Percentiles rank a stretch among this genome's conserved stretches.
These are phyloP conservation scores for Pseudochirops corinnae DNA, from an alignment of 2,797 vertebrate species.

Conservation along the genomic window DNA sequence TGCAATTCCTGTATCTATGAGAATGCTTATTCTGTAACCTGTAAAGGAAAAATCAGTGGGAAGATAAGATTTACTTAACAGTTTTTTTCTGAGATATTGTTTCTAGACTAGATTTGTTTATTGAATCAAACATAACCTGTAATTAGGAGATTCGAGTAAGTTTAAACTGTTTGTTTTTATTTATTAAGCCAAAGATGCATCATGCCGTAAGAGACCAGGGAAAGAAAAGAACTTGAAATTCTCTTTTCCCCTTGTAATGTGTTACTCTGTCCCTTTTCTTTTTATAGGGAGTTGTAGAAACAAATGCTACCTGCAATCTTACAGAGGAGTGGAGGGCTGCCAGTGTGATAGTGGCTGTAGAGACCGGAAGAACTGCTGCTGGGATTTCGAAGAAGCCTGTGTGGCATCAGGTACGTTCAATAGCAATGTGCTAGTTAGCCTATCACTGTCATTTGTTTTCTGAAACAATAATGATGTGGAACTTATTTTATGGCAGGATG, in stretches of 20 bases:
- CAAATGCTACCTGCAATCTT: conserved; percentile 76
- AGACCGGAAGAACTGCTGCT: conserved; percentile 83
- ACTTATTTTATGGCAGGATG: background rate
- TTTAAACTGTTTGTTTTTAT: background rate
- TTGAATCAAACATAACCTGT: background rate
- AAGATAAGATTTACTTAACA: background rate
- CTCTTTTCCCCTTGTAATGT: rapidly evolving
- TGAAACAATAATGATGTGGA: background rate
- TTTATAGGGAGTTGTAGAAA: conserved; percentile 84
- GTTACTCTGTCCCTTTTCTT: conserved; percentile 48
- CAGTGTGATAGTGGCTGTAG: conserved; percentile 79
- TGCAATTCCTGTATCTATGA: background rate
- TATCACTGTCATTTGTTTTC: background rate
- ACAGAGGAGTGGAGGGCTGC: conserved; percentile 64
- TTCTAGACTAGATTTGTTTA: background rate
- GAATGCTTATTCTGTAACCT: background rate
- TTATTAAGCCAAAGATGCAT: background rate
- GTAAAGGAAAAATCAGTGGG: background rate
- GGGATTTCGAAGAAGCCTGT: conserved; percentile 85
- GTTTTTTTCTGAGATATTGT: background rate
- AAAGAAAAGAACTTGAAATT: background rate
- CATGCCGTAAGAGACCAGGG: background rate
- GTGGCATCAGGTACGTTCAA: conserved; percentile 83
- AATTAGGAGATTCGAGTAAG: background rate
- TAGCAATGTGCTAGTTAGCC: background rate